A percentile compares a stretch with the other conserved stretches of the same genome.
phyloP scores from a whole-genome alignment of 2,888 invertebrate species.

The Nephrotoma appendiculata region DNA sequence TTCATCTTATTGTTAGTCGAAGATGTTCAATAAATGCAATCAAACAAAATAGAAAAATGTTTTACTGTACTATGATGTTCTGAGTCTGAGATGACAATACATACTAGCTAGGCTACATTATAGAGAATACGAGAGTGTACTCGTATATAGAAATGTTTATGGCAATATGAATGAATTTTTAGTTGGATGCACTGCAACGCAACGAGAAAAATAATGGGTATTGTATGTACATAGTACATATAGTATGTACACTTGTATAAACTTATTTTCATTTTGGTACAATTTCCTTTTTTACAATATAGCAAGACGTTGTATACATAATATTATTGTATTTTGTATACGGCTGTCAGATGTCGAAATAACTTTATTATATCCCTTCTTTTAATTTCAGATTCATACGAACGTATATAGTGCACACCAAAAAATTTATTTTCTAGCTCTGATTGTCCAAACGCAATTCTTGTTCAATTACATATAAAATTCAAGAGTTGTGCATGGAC shows the following conservation, averaged over 20 bases:
- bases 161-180: background rate
- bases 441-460: slow-evolving; percentile 37
- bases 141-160: background rate
- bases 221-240: background rate
- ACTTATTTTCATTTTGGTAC: background rate
- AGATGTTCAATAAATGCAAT: background rate
- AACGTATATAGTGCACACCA: background rate
- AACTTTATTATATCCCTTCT: background rate
- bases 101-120: background rate
- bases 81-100: background rate
- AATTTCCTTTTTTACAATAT: background rate
- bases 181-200: background rate
- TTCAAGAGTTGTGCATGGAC: slow-evolving; percentile 35
- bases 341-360: background rate
- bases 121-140: background rate
- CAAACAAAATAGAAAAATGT: background rate
- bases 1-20: background rate
- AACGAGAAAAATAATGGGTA: background rate
- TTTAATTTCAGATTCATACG: background rate
- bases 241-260: no score
- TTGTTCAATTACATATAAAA: slow-evolving; percentile 27
- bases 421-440: slow-evolving; percentile 27
- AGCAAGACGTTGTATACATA: background rate
- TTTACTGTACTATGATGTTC: background rate
- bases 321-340: background rate